These are phyloP conservation scores for Noctilio leporinus DNA, from an alignment of 2,113 vertebrate species.

Conservation along the genomic window DNA sequence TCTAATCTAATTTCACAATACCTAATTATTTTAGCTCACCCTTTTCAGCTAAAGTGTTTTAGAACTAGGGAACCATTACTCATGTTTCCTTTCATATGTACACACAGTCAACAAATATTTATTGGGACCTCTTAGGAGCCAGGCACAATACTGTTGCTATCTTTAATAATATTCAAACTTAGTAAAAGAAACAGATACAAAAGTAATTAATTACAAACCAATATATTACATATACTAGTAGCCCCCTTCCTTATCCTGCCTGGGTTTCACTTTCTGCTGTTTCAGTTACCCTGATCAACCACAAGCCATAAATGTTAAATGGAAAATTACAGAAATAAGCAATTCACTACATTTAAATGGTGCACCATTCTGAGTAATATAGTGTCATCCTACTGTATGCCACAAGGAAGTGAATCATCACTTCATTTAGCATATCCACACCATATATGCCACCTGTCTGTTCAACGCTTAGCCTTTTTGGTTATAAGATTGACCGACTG, in stretches of 20 bases:
- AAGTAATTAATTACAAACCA: not conserved
- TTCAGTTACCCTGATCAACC: not conserved
- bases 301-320: not conserved
- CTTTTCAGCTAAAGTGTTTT: constrained; percentile 40
- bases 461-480: no score
- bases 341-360: not conserved
- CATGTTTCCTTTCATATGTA: not conserved
- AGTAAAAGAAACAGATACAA: not conserved
- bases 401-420: not conserved
- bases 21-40: constrained; percentile 55
- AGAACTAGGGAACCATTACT: not conserved
- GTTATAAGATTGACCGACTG: not conserved
- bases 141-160: not conserved
- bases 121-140: not conserved
- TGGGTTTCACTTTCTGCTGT: not conserved
- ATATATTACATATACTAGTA: not conserved
- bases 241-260: not conserved
- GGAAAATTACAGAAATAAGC: not conserved
- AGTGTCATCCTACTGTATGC: not conserved
- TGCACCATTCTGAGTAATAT: not conserved
- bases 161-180: not conserved
- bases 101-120: not conserved
- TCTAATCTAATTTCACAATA: constrained; percentile 64
- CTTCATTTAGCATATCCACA: not conserved
- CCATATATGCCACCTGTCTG: no score